These are phyloP conservation scores for Anas acuta DNA, from an alignment of 2,797 vertebrate species.

Conservation along the genomic window DNA sequence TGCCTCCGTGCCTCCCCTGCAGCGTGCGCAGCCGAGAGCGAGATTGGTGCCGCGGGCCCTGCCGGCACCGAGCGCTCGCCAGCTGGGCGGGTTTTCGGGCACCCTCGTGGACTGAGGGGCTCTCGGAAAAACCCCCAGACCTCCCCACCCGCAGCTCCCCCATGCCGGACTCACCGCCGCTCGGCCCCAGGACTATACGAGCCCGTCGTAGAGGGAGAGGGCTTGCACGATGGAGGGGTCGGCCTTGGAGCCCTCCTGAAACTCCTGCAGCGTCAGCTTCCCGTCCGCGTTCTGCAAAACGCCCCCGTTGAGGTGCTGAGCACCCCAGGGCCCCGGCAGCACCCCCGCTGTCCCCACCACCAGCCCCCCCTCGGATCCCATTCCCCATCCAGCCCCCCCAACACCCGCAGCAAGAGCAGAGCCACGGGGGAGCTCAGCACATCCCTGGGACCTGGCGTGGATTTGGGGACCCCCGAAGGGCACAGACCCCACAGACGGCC, in stretches of 20 bases:
- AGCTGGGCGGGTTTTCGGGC: neutral
- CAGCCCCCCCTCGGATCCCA: fast-evolving
- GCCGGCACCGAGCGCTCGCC: neutral
- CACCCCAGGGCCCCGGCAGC: fast-evolving
- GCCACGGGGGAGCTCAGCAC: neutral
- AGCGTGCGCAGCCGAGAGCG: neutral
- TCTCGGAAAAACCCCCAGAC: fast-evolving
- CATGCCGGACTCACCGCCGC: conserved; percentile 65
- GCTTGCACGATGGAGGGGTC: conserved; percentile 99
- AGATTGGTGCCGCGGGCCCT: neutral
- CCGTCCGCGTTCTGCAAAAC: conserved; percentile 91
- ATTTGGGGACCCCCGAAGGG: fast-evolving
- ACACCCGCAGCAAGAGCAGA: fast-evolving
- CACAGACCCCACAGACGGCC: fast-evolving
- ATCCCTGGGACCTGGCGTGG: neutral
- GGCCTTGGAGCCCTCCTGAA: conserved; percentile 98
- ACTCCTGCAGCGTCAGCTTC: conserved; percentile 97
- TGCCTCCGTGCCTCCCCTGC: neutral
- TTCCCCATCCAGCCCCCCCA: neutral
- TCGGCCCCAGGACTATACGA: conserved; percentile 83
- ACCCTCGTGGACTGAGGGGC: fast-evolving
- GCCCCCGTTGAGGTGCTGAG: fast-evolving
- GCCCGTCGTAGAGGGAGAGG: conserved; percentile 92
- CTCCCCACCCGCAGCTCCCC: neutral
- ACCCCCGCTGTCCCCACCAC: fast-evolving